Base-by-base conservation (phyloP, 2,888 invertebrate species). In the Volucella inflata region DNA sequence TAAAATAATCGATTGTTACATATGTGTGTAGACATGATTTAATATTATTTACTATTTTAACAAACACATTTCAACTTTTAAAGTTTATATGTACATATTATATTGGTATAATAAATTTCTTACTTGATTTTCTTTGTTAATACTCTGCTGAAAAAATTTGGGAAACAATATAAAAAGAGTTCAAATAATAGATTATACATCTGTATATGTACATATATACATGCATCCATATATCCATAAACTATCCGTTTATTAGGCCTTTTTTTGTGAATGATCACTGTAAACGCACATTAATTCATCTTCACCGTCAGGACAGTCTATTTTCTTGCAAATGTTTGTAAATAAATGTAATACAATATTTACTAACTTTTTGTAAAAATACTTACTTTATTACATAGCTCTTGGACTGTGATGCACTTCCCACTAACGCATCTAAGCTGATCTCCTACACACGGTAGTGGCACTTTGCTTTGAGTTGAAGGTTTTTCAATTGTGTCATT, bases 351-450 rank as follows among this genome's bases (percentile, higher is more conserved):
- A 59, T 12, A 1, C 40, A 8, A 50, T 12, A 46, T 30, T 30
- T 12, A n/a, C 48, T 67, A 30, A 38, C 2, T 59, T 10, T 42
- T n/a, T 60, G 42, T 59, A 14, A 21, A 68, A 70, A 38, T 51
- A 8, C 88, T 87, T 87, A 92, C 92, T 89, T 90, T 92, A 89
- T 95, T 95, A 89, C 95, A 95, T 40, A 95, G 93, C 88, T 94
- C 94, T 9, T 93, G 92, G 16, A 95, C 92, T 0, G 94, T 94
- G 88, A 95, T 95, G 89, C 95, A 95, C 80, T 94, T 92, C 36
- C 95, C 95, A 89, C 94, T 94, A 4, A 94, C 94, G 88, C 95
- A 95, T 72, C 95, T 93, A 64, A 95, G 90, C 88, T 95, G 94
- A 0, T 93, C 93, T 68, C 91, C 92, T 0, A 93, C 94, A 89